phyloP scores from a whole-genome alignment of 2,113 vertebrate genomes.

The Felis chaus region DNA sequence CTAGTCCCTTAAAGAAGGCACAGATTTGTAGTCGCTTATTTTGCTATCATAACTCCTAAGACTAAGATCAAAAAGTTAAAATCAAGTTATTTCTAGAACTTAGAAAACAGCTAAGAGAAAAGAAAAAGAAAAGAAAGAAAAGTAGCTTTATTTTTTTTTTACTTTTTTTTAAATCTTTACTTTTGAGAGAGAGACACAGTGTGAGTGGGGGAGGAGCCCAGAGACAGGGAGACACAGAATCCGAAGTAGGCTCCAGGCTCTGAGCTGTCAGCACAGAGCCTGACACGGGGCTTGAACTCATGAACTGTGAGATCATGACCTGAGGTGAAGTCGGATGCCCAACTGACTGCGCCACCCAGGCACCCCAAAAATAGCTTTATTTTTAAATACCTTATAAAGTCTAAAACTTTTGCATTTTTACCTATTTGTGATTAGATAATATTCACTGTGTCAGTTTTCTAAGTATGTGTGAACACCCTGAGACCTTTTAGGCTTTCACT shows the following conservation, averaged over 20 bases:
- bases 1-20: constrained; percentile 9
- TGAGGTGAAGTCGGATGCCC: too few relatives aligned
- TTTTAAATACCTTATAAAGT: neutral
- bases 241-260: too few relatives aligned
- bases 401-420: neutral
- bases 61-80: neutral
- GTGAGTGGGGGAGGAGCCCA: too few relatives aligned
- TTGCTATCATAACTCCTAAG: neutral
- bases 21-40: neutral
- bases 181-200: too few relatives aligned
- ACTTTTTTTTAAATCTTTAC: too few relatives aligned
- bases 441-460: neutral
- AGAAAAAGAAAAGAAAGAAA: neutral
- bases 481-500: neutral
- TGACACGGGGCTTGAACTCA: too few relatives aligned
- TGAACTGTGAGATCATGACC: too few relatives aligned
- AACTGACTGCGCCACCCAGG: too few relatives aligned
- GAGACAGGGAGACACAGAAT: too few relatives aligned
- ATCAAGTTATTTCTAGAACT: neutral
- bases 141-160: neutral
- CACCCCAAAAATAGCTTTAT: too few relatives aligned
- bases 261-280: too few relatives aligned
- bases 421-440: neutral
- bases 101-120: too few relatives aligned
- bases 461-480: neutral